Percentiles rank a stretch among this genome's conserved stretches.
Conservation (phyloP, 2,888 invertebrate species). For the Bellardia pandia region DNA sequence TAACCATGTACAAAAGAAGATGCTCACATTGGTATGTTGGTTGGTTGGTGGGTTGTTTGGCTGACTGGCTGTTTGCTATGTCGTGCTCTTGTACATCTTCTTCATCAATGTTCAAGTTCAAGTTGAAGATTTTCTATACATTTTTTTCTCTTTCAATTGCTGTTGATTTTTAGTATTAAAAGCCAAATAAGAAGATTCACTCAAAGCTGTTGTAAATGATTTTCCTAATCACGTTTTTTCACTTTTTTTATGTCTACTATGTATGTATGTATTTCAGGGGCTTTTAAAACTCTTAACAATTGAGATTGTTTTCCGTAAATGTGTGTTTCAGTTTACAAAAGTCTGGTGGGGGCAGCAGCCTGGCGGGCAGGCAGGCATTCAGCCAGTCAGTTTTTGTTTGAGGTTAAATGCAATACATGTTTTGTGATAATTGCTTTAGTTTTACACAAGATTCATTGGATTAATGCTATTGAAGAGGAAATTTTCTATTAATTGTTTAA, state of each 20-base stretch:
- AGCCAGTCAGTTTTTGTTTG: background rate
- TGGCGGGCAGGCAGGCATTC: background rate
- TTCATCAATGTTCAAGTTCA: conserved; percentile 66
- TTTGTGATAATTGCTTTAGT: conserved; percentile 58
- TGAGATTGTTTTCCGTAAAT: conserved; percentile 51
- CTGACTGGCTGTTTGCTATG: background rate
- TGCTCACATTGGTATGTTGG: conserved; percentile 6
- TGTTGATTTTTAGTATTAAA: conserved; percentile 32
- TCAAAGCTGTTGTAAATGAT: conserved; percentile 58
- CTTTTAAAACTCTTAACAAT: conserved; percentile 32
- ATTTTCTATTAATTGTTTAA: conserved; percentile 46
- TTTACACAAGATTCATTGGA: conserved; percentile 61
- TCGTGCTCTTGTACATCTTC: conserved; percentile 46
- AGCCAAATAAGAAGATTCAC: conserved; percentile 53
- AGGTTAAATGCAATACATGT: conserved; percentile 40
- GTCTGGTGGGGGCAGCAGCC: background rate
- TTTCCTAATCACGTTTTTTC: conserved; percentile 71
- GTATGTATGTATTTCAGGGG: conserved; percentile 17
- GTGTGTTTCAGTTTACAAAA: conserved; percentile 25
- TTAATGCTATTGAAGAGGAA: conserved; percentile 52
- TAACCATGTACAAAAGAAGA: conserved; percentile 8
- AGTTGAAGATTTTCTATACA: conserved; percentile 70
- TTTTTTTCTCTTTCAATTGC: conserved; percentile 26
- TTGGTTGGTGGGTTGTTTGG: conserved; percentile 2
- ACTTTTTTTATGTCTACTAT: background rate